Conservation (phyloP, 2,888 invertebrate genomes). For the Euphydryas editha region DNA sequence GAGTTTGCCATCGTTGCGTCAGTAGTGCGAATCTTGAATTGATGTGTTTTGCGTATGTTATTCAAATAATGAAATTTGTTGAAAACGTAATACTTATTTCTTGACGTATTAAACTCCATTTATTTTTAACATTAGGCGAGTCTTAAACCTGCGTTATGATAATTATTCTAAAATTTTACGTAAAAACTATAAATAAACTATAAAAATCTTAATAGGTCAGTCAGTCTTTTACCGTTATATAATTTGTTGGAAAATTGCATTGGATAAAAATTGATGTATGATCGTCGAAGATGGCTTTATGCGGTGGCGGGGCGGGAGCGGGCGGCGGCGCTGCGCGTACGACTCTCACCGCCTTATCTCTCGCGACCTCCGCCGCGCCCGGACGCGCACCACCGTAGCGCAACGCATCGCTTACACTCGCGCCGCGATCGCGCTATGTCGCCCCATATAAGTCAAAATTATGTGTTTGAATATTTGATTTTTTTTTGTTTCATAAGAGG, state of each 20-base stretch:
- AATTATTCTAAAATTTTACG: background rate
- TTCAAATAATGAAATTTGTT: slow-evolving; percentile 70
- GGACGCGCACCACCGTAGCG: slow-evolving; percentile 78
- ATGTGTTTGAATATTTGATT: slow-evolving; percentile 63
- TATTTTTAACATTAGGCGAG: background rate
- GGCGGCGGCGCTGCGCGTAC: slow-evolving; percentile 67
- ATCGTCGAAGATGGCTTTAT: slow-evolving; percentile 68
- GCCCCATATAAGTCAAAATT: slow-evolving; percentile 64
- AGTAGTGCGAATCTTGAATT: slow-evolving; percentile 62
- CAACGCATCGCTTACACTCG: slow-evolving; percentile 60
- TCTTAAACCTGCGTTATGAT: background rate
- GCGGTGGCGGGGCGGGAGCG: slow-evolving; percentile 61
- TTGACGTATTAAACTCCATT: slow-evolving; percentile 14
- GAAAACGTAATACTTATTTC: slow-evolving; percentile 50
- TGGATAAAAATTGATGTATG: slow-evolving; percentile 74
- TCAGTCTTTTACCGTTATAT: slow-evolving; percentile 68
- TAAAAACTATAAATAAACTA: background rate
- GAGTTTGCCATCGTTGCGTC: slow-evolving; percentile 69
- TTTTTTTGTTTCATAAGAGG: slow-evolving; percentile 65
- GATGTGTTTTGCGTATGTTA: slow-evolving; percentile 70
- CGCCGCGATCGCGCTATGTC: slow-evolving; percentile 75
- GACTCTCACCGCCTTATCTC: slow-evolving; percentile 83
- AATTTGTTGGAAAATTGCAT: slow-evolving; percentile 69
- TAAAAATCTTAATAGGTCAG: slow-evolving; percentile 60
- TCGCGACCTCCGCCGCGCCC: slow-evolving; percentile 82